Evolutionary conservation across 2,888 invertebrate species (phyloP), one percentile per base, ranked within the genome.

Genomic region (Mythimna lalbum): DNA sequence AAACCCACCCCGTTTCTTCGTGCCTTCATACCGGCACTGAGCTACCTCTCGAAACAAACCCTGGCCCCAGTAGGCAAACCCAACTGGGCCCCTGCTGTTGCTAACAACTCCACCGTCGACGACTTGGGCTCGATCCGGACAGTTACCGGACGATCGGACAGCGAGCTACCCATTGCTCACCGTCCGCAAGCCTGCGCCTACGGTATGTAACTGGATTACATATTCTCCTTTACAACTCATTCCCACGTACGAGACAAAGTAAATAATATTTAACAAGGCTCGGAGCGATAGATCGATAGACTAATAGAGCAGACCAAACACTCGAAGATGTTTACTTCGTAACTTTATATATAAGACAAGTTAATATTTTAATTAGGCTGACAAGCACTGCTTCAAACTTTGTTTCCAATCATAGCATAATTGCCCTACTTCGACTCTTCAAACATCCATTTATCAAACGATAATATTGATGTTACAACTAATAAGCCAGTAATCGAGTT

Each of bases 211-310:
- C 47, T 49, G 17, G 12, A 63, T 57, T 63, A 33, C 17, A 64
- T 50, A 57, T 17, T 4, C 21, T 36, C 63, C 36, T 72, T 50
- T 21, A 21, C 27, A 50, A 47, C 6, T 12, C 1, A 33, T 10
- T 43, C 21, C 10, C 27, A 64, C 12, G 19, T 52, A 27, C 7
- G 2, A 57, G 23, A 52, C 21, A 73, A 59, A 59, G n/a, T 21
- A 73, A 73, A 73, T 73, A 73, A 52, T 21, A n/a, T n/a, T n/a
- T n/a, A 64, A 59, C 21, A 52, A 17, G 19, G n/a, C 43, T 64
- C 21, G 4, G n/a, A 53, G 39, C 39, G 27, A 56, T 19, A 52
- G 33, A 50, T 53, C 39, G 23, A 63, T 43, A 59, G 49, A 27
- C 19, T 68, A 31, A 59, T 43, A 39, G 9, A 60, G 33, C 23